A percentile compares a stretch with the other conserved stretches of the same genome.
phyloP scores from a whole-genome alignment of 2,113 vertebrate species.

The Varanus komodoensis region DNA sequence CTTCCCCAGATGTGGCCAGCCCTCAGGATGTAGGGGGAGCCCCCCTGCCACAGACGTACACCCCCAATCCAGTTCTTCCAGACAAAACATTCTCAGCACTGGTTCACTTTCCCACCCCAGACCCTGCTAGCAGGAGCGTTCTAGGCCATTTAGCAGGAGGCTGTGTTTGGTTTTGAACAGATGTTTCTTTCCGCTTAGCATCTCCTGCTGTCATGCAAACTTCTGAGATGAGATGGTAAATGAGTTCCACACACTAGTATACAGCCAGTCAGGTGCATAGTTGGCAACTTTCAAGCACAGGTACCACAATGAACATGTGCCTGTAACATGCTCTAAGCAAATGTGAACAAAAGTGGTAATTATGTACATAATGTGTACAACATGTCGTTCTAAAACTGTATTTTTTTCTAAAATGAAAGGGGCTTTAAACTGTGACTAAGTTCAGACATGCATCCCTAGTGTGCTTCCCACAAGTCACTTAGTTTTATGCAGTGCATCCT shows the following conservation, averaged over 20 bases:
- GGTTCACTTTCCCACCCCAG: conserved; percentile 74
- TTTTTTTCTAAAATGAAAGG: neutral
- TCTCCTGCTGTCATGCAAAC: conserved; percentile 47
- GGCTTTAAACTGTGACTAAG: neutral
- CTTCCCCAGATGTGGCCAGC: conserved; percentile 93
- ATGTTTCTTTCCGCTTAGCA: conserved; percentile 72
- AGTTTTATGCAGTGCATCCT: neutral
- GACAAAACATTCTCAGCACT: conserved; percentile 84
- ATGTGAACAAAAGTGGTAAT: neutral
- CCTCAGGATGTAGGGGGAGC: conserved; percentile 89
- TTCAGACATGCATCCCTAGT: neutral
- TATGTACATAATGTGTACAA: neutral
- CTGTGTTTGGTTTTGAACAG: conserved; percentile 85
- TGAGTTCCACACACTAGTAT: conserved; percentile 70
- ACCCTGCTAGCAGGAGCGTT: conserved; percentile 77
- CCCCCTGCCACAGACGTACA: conserved; percentile 82
- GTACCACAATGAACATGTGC: neutral
- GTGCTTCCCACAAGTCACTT: neutral
- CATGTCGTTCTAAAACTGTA: neutral
- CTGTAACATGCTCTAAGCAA: rapidly evolving
- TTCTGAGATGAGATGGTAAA: conserved; percentile 65
- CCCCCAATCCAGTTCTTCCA: conserved; percentile 75
- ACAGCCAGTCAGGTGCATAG: conserved; percentile 61
- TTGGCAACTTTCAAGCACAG: conserved; percentile 18
- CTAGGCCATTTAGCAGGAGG: conserved; percentile 86